Evolutionary conservation across 2,797 vertebrate species (phyloP).

Genomic region (Gallirallus australis): DNA sequence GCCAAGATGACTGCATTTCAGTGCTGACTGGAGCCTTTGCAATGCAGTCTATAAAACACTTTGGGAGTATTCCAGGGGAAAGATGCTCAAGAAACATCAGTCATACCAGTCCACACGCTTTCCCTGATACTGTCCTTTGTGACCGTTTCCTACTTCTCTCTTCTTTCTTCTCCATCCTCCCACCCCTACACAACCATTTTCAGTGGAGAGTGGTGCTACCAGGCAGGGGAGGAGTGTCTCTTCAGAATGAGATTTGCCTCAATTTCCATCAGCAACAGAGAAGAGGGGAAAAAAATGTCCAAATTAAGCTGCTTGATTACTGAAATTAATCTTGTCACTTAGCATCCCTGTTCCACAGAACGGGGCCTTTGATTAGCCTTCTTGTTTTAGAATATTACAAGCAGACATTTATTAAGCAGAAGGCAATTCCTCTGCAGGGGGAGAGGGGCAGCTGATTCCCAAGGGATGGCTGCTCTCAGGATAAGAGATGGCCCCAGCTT

Average conservation of each 20-base stretch:
- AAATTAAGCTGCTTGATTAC: constrained; percentile 84
- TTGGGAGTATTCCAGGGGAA: constrained; percentile 47
- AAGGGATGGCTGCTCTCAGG: neutral
- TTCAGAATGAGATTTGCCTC: constrained; percentile 73
- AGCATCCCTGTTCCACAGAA: constrained; percentile 75
- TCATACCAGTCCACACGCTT: neutral
- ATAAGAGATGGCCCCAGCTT: neutral
- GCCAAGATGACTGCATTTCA: constrained; percentile 39
- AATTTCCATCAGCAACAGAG: constrained; percentile 79
- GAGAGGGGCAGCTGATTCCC: constrained; percentile 44
- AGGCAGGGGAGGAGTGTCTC: constrained; percentile 62
- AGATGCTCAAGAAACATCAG: constrained; percentile 20
- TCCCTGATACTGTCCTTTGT: neutral
- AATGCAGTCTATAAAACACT: constrained; percentile 49
- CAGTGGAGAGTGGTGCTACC: neutral
- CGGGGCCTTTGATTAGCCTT: constrained; percentile 81
- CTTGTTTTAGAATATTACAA: constrained; percentile 82
- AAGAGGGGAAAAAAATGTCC: constrained; percentile 66
- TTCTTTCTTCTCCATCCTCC: neutral
- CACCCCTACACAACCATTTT: constrained; percentile 7
- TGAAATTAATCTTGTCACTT: constrained; percentile 85
- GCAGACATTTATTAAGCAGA: constrained; percentile 76
- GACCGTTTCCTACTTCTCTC: neutral
- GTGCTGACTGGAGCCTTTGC: constrained; percentile 16
- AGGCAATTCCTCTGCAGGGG: constrained; percentile 56